Conservation (phyloP, 2,888 invertebrate genomes). For the Pachydiplax longipennis region DNA sequence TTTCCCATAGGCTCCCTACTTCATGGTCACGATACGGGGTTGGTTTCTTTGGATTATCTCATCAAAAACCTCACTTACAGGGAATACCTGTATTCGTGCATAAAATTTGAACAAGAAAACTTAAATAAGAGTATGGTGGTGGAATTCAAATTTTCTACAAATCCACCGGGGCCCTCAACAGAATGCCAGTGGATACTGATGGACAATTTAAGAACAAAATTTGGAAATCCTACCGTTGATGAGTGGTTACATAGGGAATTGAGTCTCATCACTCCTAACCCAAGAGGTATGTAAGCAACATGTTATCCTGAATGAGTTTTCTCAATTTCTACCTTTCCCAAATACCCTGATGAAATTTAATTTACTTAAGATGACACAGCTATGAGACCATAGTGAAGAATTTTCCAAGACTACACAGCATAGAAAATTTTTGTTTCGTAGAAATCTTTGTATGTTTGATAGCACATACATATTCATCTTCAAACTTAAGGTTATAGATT, state of each 20-base stretch:
- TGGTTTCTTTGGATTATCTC: slow-evolving; percentile 69
- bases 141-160: not conserved
- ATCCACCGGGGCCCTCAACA: not conserved
- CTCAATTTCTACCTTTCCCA: no score
- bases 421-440: no score
- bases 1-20: slow-evolving; percentile 64
- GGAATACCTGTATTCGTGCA: slow-evolving; percentile 67
- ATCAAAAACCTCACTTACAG: slow-evolving; percentile 69
- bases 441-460: no score
- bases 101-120: slow-evolving; percentile 45
- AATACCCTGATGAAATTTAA: no score
- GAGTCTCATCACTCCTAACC: slow-evolving; percentile 52
- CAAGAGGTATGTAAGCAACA: slow-evolving; percentile 49
- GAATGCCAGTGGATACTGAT: slow-evolving; percentile 52
- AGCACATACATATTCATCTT: no score
- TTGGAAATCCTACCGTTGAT: slow-evolving; percentile 51
- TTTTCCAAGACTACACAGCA: no score
- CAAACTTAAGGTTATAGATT: no score
- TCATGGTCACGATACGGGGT: slow-evolving; percentile 73
- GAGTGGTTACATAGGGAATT: slow-evolving; percentile 52
- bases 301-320: no score
- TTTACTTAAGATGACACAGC: no score
- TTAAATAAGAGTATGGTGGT: not conserved
- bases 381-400: no score
- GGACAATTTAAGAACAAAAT: slow-evolving; percentile 50